A percentile compares a stretch with the other conserved stretches of the same genome.
Conservation (phyloP, 2,113 vertebrate species). For the Dolichallabes microphthalmus region DNA sequence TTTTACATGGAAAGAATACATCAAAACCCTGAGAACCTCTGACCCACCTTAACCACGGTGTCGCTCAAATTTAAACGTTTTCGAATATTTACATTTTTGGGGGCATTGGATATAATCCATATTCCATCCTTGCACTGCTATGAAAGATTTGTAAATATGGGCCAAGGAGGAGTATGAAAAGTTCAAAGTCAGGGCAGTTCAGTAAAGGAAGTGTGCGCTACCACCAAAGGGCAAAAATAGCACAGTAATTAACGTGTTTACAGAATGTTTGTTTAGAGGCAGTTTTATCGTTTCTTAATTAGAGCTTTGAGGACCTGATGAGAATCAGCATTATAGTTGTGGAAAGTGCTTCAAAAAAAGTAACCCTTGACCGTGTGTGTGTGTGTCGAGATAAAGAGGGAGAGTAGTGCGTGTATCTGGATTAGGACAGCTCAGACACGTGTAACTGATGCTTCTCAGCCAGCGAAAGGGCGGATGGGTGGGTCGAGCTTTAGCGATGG, state of each 20-base stretch:
- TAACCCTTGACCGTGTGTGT: background rate
- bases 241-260: conserved; percentile 11
- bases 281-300: conserved; percentile 11
- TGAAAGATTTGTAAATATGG: background rate
- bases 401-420: background rate
- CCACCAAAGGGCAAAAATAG: conserved; percentile 14
- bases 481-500: conserved; percentile 8
- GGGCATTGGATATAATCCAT: background rate
- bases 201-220: background rate
- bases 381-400: background rate
- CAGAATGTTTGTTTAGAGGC: conserved; percentile 20
- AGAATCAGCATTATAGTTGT: conserved; percentile 2
- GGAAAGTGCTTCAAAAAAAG: conserved; percentile 8
- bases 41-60: background rate
- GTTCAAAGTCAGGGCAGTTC: background rate
- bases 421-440: background rate
- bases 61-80: background rate
- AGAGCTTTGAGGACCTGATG: conserved; percentile 9
- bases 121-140: background rate
- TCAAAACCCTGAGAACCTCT: background rate
- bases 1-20: background rate
- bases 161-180: background rate
- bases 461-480: background rate
- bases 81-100: background rate
- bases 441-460: conserved; percentile 17